phyloP scores from a whole-genome alignment of 2,888 invertebrate species.

The Melanostoma mellinum region DNA sequence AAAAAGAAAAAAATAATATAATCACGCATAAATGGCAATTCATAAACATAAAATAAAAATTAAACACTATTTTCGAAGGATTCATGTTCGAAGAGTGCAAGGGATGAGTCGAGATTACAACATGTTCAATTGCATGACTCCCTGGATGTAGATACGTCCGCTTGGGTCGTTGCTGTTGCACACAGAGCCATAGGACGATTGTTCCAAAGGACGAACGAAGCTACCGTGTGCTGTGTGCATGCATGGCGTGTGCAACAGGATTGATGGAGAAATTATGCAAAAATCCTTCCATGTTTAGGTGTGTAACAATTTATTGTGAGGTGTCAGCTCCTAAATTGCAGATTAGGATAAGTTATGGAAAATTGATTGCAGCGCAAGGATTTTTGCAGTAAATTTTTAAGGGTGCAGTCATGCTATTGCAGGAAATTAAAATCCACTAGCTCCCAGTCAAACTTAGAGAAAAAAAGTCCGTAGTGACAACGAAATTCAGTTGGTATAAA shows the following conservation, averaged over 20 bases:
- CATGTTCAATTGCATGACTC: slow-evolving; percentile 63
- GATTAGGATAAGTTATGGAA: slow-evolving; percentile 69
- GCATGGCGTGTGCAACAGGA: slow-evolving; percentile 69
- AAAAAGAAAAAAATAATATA: slow-evolving; percentile 32
- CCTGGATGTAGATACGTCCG: slow-evolving; percentile 29
- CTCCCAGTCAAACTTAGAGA: neutral
- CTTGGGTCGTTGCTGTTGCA: slow-evolving; percentile 17
- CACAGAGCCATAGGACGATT: slow-evolving; percentile 16
- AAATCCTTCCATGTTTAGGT: slow-evolving; percentile 64
- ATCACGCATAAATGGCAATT: slow-evolving; percentile 41
- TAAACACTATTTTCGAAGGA: slow-evolving; percentile 53
- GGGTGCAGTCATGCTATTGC: neutral
- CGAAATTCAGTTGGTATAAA: neutral
- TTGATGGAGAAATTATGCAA: slow-evolving; percentile 71
- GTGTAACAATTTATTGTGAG: slow-evolving; percentile 69
- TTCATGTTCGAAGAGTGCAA: slow-evolving; percentile 41
- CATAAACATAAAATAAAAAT: slow-evolving; percentile 37
- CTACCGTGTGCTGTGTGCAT: slow-evolving; percentile 40
- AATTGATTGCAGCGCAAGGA: slow-evolving; percentile 57
- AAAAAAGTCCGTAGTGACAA: no score
- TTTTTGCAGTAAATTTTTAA: slow-evolving; percentile 31
- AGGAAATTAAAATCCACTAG: slow-evolving; percentile 1
- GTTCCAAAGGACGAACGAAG: slow-evolving; percentile 41
- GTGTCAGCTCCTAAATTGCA: slow-evolving; percentile 66
- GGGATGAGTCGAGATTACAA: slow-evolving; percentile 65